Base-by-base conservation (phyloP, 2,113 vertebrate species). In the Pteropus alecto region DNA sequence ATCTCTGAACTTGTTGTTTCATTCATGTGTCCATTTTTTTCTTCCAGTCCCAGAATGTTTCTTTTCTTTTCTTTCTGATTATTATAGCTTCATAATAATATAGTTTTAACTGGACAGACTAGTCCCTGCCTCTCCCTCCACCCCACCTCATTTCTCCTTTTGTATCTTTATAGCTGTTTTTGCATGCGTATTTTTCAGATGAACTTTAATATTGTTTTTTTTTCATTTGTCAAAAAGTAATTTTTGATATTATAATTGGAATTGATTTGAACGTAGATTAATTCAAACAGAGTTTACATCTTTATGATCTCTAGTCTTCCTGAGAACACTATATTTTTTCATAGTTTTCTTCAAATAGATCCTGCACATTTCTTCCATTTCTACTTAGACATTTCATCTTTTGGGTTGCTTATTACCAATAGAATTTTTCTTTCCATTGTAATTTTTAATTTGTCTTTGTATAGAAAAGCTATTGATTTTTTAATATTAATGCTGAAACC, bases 371-470 rank as follows among this genome's bases (percentile, higher is more conserved):
- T 35, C 33, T 87, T 77, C n/a, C 21, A 15, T 43, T 90, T 96
- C 41, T 81, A 70, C 78, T 26, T 68, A 58, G 15, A 21, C 33
- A 54, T 58, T 90, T 93, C 16, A 74, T 93, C 71, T 78, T 90
- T 79, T 63, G 38, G 43, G 33, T 79, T 85, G 48, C 35, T 90
- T 86, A 7, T 86, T 48, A 82, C 76, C 90, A 93, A 26, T 82
- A 86, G 11, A 38, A 41, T 87, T 54, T 74, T 71, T 56, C 51
- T 48, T 82, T 76, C 56, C 28, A 22, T 30, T 71, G 84, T 78
- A 58, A 51, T 83, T 94, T 87, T 74, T 54, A 94, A 74, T 65
- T 87, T 82, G 58, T 82, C 88, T 97, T 87, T 93, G n/a, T 60
- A 15, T 84, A 76, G 68, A 83, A 63, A 81, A 85, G 30, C 54